Conservation (phyloP, 23 tunicate species). For the Botrylloides violaceus region DNA sequence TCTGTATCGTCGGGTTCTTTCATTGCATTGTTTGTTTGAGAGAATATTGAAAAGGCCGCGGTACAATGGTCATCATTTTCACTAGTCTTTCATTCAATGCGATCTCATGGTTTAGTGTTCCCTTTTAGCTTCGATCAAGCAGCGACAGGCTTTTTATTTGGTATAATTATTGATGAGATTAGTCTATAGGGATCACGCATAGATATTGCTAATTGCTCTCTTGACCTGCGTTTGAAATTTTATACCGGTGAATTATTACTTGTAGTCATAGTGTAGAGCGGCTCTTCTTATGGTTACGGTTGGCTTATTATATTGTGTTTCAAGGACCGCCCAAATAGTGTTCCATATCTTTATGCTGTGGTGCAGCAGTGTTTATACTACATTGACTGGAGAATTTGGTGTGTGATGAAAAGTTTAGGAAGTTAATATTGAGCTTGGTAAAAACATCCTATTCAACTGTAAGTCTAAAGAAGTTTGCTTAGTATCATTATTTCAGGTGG, state of each 20-base stretch:
- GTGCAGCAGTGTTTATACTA: too few species aligned
- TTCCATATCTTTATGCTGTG: too few species aligned
- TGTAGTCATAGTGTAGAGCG: background rate
- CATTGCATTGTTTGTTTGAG: background rate
- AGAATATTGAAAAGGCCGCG: background rate
- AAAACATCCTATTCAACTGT: too few species aligned
- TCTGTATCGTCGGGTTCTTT: background rate
- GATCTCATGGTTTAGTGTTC: background rate
- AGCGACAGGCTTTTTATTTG: background rate
- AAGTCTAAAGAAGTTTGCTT: too few species aligned
- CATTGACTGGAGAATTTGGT: too few species aligned
- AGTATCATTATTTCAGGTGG: too few species aligned
- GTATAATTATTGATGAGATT: background rate
- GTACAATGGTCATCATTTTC: background rate
- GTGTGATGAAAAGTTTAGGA: too few species aligned
- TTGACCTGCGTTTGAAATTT: background rate
- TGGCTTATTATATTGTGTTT: background rate
- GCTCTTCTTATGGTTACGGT: background rate
- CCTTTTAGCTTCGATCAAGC: background rate
- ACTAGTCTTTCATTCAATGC: background rate
- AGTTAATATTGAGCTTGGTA: too few species aligned
- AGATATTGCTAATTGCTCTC: background rate
- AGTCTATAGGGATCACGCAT: background rate
- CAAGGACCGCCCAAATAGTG: too few species aligned
- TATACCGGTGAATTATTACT: background rate